A percentile compares a stretch with the other conserved stretches of the same genome.
phyloP scores from a whole-genome alignment of 2,113 vertebrate genomes.

The Eubucco bourcierii region DNA sequence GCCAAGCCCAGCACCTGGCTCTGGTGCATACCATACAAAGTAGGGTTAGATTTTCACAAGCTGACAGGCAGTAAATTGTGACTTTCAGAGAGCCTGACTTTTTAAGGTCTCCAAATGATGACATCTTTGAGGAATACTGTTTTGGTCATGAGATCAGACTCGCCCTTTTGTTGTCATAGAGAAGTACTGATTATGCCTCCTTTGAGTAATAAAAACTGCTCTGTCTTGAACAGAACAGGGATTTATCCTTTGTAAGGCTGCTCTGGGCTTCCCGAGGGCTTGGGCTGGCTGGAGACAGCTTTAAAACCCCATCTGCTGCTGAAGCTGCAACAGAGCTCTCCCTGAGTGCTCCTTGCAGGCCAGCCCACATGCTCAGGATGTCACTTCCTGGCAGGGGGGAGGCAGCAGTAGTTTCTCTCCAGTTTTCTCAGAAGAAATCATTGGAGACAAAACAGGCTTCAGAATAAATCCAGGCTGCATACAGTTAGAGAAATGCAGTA shows the following conservation, averaged over 20 bases:
- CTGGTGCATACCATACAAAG: neutral
- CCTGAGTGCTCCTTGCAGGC: neutral
- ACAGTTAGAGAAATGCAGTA: neutral
- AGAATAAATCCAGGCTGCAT: neutral
- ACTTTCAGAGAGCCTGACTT: neutral
- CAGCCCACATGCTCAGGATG: neutral
- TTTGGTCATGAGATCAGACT: conserved; percentile 27
- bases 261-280: neutral
- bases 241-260: neutral
- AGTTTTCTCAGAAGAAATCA: neutral
- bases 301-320: neutral
- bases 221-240: neutral
- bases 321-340: neutral
- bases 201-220: neutral
- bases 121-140: neutral
- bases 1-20: neutral
- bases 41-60: neutral
- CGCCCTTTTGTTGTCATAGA: conserved; percentile 36
- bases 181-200: neutral
- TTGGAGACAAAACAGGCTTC: neutral
- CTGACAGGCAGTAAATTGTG: neutral
- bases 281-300: neutral
- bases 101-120: neutral
- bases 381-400: neutral
- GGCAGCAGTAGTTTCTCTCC: neutral